Conservation (phyloP, 2,113 vertebrate genomes). For the Apodemus speciosus region DNA sequence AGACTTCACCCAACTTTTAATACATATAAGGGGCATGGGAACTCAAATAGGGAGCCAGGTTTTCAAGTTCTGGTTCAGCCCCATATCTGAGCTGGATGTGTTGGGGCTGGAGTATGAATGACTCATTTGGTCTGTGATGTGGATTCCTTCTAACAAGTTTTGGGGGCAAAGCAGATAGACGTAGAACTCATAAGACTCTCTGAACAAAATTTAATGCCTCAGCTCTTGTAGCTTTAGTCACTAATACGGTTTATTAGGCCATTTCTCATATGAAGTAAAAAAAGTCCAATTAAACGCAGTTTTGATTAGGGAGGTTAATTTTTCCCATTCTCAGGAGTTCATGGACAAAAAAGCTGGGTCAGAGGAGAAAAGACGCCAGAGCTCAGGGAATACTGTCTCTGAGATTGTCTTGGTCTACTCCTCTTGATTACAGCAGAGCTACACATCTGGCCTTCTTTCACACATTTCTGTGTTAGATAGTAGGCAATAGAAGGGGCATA, state of each 20-base stretch:
- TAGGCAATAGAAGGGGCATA: background rate
- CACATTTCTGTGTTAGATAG: background rate
- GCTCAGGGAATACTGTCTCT: accelerated
- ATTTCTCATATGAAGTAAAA: background rate
- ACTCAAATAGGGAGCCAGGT: background rate
- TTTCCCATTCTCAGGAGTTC: background rate
- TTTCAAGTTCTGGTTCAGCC: no score
- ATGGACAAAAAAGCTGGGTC: background rate
- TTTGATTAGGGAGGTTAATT: background rate
- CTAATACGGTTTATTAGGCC: background rate
- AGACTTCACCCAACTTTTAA: background rate
- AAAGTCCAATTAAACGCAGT: background rate
- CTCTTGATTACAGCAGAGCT: background rate
- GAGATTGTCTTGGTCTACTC: background rate
- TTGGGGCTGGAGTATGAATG: background rate
- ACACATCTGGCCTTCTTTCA: background rate
- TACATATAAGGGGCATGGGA: background rate
- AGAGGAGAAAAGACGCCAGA: background rate
- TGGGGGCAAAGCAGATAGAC: background rate
- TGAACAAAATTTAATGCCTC: background rate
- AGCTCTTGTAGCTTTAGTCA: background rate
- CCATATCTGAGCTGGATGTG: background rate
- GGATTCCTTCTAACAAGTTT: background rate
- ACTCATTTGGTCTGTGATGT: background rate
- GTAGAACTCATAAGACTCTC: background rate